A percentile compares a stretch with the other conserved stretches of the same genome.
These are phyloP conservation scores for Charadrius vociferus DNA, from an alignment of 2,113 vertebrate genomes.

Conservation along the genomic window DNA sequence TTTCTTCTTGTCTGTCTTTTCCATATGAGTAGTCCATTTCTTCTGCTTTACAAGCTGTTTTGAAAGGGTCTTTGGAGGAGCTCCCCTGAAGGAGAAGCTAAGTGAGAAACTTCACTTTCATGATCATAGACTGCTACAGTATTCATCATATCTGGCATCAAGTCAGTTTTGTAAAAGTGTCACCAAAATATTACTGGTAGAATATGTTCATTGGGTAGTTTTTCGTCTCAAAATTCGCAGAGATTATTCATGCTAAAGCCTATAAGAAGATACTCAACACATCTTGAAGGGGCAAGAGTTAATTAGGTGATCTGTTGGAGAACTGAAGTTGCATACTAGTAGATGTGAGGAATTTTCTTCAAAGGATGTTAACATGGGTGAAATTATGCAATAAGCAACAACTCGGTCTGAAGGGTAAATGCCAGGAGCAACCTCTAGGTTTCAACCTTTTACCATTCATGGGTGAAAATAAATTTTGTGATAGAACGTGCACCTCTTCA, in stretches of 20 bases:
- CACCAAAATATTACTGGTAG: background rate
- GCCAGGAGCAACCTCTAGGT: background rate
- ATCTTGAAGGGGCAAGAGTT: background rate
- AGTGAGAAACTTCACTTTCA: background rate
- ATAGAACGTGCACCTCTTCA: background rate
- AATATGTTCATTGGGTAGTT: background rate
- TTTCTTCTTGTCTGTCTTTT: background rate
- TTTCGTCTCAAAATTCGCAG: background rate
- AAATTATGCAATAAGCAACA: background rate
- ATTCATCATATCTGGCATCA: background rate
- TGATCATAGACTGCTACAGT: background rate
- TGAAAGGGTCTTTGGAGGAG: background rate
- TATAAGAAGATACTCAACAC: accelerated
- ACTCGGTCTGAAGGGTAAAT: background rate
- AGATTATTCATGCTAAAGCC: background rate
- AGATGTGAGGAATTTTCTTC: background rate
- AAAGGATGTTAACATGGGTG: background rate
- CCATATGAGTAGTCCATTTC: background rate
- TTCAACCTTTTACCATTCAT: background rate
- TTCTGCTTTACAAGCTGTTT: background rate
- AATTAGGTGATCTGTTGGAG: background rate
- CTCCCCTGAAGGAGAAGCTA: background rate
- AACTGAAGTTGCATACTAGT: background rate
- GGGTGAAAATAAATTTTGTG: background rate
- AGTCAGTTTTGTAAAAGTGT: background rate